These are phyloP conservation scores for Leptinotarsa rubiginosa DNA, from an alignment of 2,888 invertebrate genomes.

Conservation along the genomic window DNA sequence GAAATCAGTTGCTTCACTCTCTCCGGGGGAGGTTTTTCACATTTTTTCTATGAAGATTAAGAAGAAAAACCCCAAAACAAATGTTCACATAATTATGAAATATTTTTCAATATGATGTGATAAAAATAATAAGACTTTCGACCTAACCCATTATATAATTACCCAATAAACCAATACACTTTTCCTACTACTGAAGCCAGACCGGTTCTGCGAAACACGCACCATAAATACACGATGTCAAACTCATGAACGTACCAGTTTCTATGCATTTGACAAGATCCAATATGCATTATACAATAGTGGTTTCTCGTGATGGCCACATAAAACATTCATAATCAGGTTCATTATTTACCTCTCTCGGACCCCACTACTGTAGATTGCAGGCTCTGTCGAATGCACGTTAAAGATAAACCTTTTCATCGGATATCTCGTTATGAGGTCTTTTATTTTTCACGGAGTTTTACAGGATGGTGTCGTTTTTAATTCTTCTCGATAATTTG, in stretches of 20 bases:
- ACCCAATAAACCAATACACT: background rate
- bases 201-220: constrained; percentile 7
- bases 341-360: constrained; percentile 44
- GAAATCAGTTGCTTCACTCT: too few species aligned
- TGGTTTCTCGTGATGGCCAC: constrained; percentile 45
- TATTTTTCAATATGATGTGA: too few species aligned
- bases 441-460: constrained; percentile 2
- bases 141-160: too few species aligned
- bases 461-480: background rate
- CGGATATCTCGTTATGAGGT: constrained; percentile 32
- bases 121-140: too few species aligned
- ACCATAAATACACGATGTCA: constrained; percentile 25
- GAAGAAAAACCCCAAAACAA: too few species aligned
- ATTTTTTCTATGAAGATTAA: too few species aligned
- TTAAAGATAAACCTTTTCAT: constrained; percentile 36
- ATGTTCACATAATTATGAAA: too few species aligned
- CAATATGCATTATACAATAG: constrained; percentile 54
- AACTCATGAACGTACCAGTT: constrained; percentile 56
- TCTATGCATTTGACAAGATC: constrained; percentile 57
- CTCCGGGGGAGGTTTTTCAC: too few species aligned
- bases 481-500: background rate
- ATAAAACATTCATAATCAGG: constrained; percentile 48
- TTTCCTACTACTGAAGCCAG: background rate
- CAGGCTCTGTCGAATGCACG: constrained; percentile 42
- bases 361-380: constrained; percentile 44